Evolutionary conservation across 2,797 vertebrate species (phyloP).

Genomic region (Ctenosaura bakeri): DNA sequence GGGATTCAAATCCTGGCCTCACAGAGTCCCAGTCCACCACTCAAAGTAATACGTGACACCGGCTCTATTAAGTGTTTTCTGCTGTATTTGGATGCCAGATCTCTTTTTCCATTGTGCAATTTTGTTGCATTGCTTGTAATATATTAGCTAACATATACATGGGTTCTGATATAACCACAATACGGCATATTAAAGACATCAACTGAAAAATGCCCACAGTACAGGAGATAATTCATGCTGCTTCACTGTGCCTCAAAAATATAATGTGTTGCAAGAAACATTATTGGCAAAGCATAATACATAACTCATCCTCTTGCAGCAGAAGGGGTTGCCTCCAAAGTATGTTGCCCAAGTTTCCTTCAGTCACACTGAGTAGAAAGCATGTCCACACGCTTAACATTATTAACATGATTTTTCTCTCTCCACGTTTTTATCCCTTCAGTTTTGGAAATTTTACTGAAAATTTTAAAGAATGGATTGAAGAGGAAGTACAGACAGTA

Average conservation of each 20-base stretch:
- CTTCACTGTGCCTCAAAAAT: not conserved
- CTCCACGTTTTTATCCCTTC: too few species aligned
- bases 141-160: not conserved
- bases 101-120: not conserved
- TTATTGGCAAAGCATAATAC: not conserved
- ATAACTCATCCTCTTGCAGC: slow-evolving; percentile 18
- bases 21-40: too few species aligned
- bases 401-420: not conserved
- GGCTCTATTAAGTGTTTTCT: too few species aligned
- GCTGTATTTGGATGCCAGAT: not conserved
- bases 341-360: not conserved
- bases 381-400: not conserved
- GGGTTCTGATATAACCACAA: not conserved
- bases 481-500: not conserved
- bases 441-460: not conserved
- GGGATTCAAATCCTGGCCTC: too few species aligned
- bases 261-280: not conserved
- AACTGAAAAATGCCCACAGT: not conserved
- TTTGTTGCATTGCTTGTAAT: not conserved
- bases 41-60: too few species aligned
- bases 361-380: not conserved
- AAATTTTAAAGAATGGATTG: not conserved
- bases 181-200: not conserved
- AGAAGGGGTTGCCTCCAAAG: not conserved
- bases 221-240: not conserved